These are phyloP conservation scores for Erebia palarica DNA, from an alignment of 2,888 invertebrate genomes.

Conservation along the genomic window DNA sequence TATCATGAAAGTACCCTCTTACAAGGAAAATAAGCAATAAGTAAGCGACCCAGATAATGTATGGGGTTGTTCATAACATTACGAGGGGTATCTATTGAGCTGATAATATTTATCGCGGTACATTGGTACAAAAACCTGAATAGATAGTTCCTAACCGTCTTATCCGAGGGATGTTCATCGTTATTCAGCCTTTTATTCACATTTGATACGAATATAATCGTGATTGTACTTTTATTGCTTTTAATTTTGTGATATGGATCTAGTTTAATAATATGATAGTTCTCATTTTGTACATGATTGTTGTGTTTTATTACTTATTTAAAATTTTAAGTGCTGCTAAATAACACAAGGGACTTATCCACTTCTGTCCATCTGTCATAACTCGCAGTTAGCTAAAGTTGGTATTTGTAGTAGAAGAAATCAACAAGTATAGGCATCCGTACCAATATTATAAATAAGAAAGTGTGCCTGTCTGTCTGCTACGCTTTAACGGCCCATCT, in stretches of 20 bases:
- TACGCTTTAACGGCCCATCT: too few relatives aligned
- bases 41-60: conserved; percentile 24
- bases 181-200: conserved; percentile 8
- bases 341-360: too few relatives aligned
- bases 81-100: conserved; percentile 23
- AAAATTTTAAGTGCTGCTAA: too few relatives aligned
- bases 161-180: conserved; percentile 12
- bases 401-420: too few relatives aligned
- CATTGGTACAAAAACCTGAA: conserved; percentile 23
- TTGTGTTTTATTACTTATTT: too few relatives aligned
- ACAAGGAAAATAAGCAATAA: conserved; percentile 20
- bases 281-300: background rate
- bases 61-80: conserved; percentile 21
- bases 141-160: conserved; percentile 21
- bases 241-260: background rate
- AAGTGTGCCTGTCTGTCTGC: too few relatives aligned
- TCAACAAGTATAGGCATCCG: too few relatives aligned
- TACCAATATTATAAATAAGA: too few relatives aligned
- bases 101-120: conserved; percentile 25
- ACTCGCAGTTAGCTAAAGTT: too few relatives aligned
- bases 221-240: conserved; percentile 12
- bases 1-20: conserved; percentile 11
- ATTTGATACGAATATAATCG: background rate
- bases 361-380: too few relatives aligned
- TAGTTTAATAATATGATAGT: background rate